Conservation (phyloP, 2,797 vertebrate species). For the Myoxocephalus aenaeus region DNA sequence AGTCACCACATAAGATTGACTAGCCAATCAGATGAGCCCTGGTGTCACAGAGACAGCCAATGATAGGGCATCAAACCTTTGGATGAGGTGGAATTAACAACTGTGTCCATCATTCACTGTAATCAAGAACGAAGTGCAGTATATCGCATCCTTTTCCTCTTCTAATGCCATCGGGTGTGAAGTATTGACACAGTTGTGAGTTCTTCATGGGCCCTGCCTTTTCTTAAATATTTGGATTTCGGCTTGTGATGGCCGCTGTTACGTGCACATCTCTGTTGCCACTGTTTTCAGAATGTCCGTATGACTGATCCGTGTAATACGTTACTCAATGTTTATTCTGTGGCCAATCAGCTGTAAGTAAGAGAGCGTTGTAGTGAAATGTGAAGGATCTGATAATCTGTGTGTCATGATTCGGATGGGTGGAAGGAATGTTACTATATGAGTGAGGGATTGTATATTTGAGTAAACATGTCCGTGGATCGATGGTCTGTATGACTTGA, state of each 20-base stretch:
- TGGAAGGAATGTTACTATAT: constrained; percentile 29
- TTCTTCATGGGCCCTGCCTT: constrained; percentile 51
- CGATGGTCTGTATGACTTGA: constrained; percentile 47
- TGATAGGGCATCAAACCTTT: constrained; percentile 41
- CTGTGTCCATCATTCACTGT: constrained; percentile 43
- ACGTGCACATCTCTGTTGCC: constrained; percentile 40
- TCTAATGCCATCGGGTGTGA: constrained; percentile 23
- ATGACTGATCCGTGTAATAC: constrained; percentile 42
- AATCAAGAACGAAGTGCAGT: constrained; percentile 18
- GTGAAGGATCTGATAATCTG: constrained; percentile 29
- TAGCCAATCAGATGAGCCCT: constrained; percentile 64
- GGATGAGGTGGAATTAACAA: constrained; percentile 43
- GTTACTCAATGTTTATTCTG: constrained; percentile 61
- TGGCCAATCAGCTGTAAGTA: constrained; percentile 44
- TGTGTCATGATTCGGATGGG: constrained; percentile 17
- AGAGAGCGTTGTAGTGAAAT: constrained; percentile 36
- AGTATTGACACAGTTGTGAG: constrained; percentile 35
- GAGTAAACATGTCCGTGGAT: constrained; percentile 6
- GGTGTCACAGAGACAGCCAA: constrained; percentile 39
- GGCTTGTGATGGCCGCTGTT: constrained; percentile 63
- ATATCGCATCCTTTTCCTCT: constrained; percentile 17
- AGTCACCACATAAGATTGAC: constrained; percentile 83
- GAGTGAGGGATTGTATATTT: constrained; percentile 13
- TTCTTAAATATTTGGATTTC: constrained; percentile 13
- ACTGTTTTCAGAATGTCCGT: constrained; percentile 37